These are phyloP conservation scores for Babyrousa celebensis DNA, from an alignment of 2,797 vertebrate species.

Conservation along the genomic window DNA sequence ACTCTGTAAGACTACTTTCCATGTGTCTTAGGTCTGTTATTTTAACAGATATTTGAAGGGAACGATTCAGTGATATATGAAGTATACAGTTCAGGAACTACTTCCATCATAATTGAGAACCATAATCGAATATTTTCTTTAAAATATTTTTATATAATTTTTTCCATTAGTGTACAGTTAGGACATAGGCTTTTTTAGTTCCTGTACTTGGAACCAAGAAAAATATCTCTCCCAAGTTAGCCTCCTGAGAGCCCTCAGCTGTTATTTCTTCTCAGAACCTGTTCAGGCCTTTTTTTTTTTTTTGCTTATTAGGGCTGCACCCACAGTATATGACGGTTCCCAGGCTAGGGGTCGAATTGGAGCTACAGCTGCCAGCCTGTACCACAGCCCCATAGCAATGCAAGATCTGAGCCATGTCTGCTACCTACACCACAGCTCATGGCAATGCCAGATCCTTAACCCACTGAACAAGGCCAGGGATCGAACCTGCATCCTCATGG, in stretches of 20 bases:
- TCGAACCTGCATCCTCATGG: too few species aligned
- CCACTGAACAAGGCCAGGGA: too few species aligned
- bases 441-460: too few species aligned
- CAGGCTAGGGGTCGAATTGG: too few species aligned
- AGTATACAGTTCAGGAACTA: neutral
- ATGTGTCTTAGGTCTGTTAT: constrained; percentile 17
- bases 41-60: constrained; percentile 58
- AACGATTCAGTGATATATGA: neutral
- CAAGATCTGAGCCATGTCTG: too few species aligned
- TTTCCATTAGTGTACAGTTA: neutral
- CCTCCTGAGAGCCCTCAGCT: neutral
- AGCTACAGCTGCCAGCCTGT: too few species aligned
- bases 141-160: neutral
- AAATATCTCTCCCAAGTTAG: neutral
- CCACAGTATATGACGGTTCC: too few species aligned
- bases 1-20: neutral
- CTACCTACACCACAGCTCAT: too few species aligned
- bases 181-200: neutral
- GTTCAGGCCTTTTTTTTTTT: neutral
- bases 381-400: too few species aligned
- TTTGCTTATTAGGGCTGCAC: too few species aligned
- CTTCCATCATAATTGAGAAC: constrained; percentile 3
- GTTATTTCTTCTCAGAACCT: neutral
- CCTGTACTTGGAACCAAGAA: neutral
- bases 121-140: constrained; percentile 48